Percentiles rank a stretch among this genome's conserved stretches.
These are phyloP conservation scores for Triops cancriformis DNA, from an alignment of 1,140 invertebrate species.

Conservation along the genomic window DNA sequence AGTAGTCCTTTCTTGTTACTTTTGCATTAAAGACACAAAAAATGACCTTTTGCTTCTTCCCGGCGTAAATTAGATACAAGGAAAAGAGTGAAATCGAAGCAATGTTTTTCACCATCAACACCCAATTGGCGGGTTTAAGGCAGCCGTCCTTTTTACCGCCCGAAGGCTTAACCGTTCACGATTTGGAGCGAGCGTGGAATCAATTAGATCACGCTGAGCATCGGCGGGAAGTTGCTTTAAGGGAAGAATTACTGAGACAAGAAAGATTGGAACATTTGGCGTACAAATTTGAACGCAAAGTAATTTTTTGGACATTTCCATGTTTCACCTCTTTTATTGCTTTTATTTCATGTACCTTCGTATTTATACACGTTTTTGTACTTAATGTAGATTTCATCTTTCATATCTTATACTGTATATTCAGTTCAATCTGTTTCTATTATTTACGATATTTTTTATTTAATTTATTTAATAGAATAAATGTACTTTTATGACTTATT, in stretches of 20 bases:
- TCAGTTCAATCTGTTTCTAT: no score
- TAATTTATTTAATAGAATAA: no score
- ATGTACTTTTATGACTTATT: no score
- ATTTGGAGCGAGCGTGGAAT: conserved; percentile 88
- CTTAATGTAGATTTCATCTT: no score
- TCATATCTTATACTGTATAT: no score
- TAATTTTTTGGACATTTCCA: conserved; percentile 34
- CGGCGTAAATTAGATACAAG: conserved; percentile 62
- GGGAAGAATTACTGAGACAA: conserved; percentile 83
- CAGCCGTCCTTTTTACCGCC: conserved; percentile 81
- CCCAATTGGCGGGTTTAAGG: conserved; percentile 83
- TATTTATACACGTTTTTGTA: conserved; percentile 16
- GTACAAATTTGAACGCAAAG: conserved; percentile 91
- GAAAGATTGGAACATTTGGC: conserved; percentile 91
- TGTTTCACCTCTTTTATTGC: conserved; percentile 21
- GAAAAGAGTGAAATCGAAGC: conserved; percentile 96
- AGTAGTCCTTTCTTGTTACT: conserved; percentile 47
- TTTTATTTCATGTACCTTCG: not conserved
- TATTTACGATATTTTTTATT: no score
- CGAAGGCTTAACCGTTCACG: conserved; percentile 79
- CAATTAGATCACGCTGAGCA: conserved; percentile 90
- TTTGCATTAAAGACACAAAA: not conserved
- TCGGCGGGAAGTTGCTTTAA: conserved; percentile 79
- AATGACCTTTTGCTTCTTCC: conserved; percentile 27
- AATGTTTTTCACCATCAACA: conserved; percentile 92